phyloP scores from a whole-genome alignment of 2,113 vertebrate genomes.

The Tetraodon nigroviridis region DNA sequence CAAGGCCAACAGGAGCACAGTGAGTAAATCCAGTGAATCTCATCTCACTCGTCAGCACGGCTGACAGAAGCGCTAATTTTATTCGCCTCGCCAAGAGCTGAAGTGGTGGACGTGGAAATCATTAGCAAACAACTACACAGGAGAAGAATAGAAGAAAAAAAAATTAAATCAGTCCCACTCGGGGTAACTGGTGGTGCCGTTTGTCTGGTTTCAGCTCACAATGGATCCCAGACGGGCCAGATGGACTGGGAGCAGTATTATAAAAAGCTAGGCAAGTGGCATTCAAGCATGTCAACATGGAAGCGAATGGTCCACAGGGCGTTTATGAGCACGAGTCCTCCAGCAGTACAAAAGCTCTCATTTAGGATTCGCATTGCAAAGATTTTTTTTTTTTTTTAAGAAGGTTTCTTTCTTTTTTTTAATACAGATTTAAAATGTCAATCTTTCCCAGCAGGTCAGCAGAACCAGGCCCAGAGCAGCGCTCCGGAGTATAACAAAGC shows the following conservation, averaged over 20 bases:
- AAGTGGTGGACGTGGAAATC: slow-evolving; percentile 8
- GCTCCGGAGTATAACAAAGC: slow-evolving; percentile 91
- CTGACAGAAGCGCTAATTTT: too few species aligned
- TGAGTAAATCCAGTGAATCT: slow-evolving; percentile 45
- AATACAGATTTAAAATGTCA: neutral
- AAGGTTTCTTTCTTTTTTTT: neutral
- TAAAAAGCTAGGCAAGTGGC: slow-evolving; percentile 68
- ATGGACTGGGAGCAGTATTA: slow-evolving; percentile 75
- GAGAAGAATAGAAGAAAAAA: slow-evolving; percentile 15
- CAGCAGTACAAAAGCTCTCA: neutral
- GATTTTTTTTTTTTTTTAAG: neutral
- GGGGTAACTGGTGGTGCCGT: slow-evolving; percentile 42
- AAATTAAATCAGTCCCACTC: slow-evolving; percentile 8
- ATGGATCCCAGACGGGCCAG: slow-evolving; percentile 72
- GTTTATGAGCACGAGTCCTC: neutral
- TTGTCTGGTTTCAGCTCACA: slow-evolving; percentile 75
- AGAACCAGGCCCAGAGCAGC: slow-evolving; percentile 88
- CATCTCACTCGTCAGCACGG: too few species aligned
- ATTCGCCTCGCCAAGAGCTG: neutral
- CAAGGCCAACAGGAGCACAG: slow-evolving; percentile 92
- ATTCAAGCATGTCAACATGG: neutral
- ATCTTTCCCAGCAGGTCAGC: slow-evolving; percentile 79
- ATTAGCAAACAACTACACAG: neutral
- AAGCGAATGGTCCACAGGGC: neutral
- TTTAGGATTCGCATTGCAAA: neutral